Evolutionary conservation across 2,888 invertebrate species (phyloP), one percentile per base, ranked within the genome.

Genomic region (Caenorhabditis zanzibari): DNA sequence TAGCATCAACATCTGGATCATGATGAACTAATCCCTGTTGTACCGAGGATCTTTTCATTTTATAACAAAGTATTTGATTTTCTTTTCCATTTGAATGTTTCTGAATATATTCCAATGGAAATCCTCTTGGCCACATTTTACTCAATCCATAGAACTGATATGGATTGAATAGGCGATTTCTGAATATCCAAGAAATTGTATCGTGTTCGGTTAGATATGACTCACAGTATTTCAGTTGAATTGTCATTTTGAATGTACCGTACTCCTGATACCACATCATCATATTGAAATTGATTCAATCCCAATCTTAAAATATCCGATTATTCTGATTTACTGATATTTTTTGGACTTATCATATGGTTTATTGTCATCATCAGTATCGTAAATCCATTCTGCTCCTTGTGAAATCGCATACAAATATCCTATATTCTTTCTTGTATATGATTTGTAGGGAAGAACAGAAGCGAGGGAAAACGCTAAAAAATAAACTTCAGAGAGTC

Each of bases 61-160:
- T 69, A 10, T 71, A 12, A 58, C 88, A 88, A 4, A 84, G 63
- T 10, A 79, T 35, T 71, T 81, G 73, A 16, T 68, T 58, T 6
- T 84, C 71, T 7, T 77, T 71, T 19, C 82, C 86, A 58, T 86
- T 85, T 16, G 74, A 75, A 63, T 84, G 82, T 4, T 74, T 72
- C 47, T 77, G 22, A 3, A 81, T 16, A 63, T 68, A 32, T 59
- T 88, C 86, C 16, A 85, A 61, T 6, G 88, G 88, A 64, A 88
- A 88, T 38, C 88, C 86, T 47, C 88, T n/a, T 1, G 88, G 88
- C 88, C 88, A 88, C 82, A 84, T 85, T 22, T 82, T 44, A 3
- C 71, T 32, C 26, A 61, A 44, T 16, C 88, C 88, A 54, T 72
- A 86, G 59, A 80, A 85, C 7, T 80, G 75, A 38, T 88, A 86